phyloP scores from a whole-genome alignment of 2,888 invertebrate species.

The Agonopterix heracliana region DNA sequence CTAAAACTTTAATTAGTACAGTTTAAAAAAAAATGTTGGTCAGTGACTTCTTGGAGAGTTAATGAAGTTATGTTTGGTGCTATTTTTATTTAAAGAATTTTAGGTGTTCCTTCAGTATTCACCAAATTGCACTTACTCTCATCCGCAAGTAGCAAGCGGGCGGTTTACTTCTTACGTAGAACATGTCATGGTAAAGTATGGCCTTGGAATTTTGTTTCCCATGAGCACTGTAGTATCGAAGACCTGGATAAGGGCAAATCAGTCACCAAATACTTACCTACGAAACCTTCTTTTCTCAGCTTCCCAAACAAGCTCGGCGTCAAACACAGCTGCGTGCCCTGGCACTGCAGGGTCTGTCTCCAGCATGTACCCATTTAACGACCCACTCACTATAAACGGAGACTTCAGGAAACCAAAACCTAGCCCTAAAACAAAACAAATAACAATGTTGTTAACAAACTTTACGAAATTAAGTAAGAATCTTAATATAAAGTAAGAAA shows the following conservation, averaged over 20 bases:
- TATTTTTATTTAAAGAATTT: no score
- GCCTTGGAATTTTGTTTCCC: no score
- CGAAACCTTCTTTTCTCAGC: constrained; percentile 82
- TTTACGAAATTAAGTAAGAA: neutral
- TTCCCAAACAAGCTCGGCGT: constrained; percentile 87
- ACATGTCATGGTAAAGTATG: no score
- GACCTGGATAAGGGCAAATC: neutral
- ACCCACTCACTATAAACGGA: constrained; percentile 76
- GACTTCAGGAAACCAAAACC: constrained; percentile 74
- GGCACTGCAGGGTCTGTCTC: constrained; percentile 81
- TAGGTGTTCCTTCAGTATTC: no score
- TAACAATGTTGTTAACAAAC: neutral
- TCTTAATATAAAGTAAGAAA: neutral
- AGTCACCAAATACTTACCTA: constrained; percentile 60
- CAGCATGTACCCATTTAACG: constrained; percentile 79
- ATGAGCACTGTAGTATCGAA: neutral
- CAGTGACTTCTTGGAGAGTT: no score
- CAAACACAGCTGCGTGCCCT: constrained; percentile 77
- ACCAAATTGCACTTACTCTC: no score
- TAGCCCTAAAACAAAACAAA: constrained; percentile 54
- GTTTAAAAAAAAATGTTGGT: no score
- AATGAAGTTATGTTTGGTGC: no score
- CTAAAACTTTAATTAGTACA: no score
- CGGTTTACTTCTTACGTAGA: no score
- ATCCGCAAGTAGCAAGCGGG: no score